Percentiles rank a stretch among this genome's conserved stretches.
phyloP scores from a whole-genome alignment of 2,113 vertebrate species.

The Centropus bengalensis region DNA sequence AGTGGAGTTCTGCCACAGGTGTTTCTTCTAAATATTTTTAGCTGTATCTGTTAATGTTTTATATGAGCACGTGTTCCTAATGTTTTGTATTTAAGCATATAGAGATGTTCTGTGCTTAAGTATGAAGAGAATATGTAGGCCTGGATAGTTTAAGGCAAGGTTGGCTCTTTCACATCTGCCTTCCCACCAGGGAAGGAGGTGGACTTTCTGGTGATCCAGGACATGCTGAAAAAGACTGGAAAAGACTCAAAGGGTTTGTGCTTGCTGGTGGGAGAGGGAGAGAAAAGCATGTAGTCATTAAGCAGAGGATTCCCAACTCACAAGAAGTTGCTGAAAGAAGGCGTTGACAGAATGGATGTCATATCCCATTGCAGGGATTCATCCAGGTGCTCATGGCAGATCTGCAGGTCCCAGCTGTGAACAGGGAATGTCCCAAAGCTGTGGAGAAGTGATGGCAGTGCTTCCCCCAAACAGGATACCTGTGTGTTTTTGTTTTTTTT shows the following conservation, averaged over 20 bases:
- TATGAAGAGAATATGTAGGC: not conserved
- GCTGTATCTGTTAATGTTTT: not conserved
- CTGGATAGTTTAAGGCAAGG: not conserved
- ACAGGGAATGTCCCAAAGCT: not conserved
- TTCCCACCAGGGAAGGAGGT: not conserved
- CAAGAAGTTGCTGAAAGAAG: not conserved
- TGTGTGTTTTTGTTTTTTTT: not conserved
- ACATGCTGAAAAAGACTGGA: not conserved
- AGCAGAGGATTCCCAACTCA: not conserved
- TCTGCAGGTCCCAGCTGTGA: not conserved
- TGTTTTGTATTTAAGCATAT: not conserved
- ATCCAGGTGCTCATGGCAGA: not conserved
- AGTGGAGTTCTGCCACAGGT: not conserved
- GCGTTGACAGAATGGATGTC: not conserved
- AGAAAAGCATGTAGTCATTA: not conserved
- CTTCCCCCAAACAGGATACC: not conserved
- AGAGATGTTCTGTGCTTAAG: not conserved
- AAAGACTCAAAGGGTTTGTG: not conserved
- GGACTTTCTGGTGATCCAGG: not conserved
- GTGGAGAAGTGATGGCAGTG: no score
- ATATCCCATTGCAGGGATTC: not conserved
- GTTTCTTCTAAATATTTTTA: not conserved
- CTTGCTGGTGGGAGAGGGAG: not conserved
- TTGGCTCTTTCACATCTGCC: not conserved
- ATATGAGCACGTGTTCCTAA: not conserved